phyloP scores from a whole-genome alignment of 2,888 invertebrate genomes.

The Ectropis crepuscularia region DNA sequence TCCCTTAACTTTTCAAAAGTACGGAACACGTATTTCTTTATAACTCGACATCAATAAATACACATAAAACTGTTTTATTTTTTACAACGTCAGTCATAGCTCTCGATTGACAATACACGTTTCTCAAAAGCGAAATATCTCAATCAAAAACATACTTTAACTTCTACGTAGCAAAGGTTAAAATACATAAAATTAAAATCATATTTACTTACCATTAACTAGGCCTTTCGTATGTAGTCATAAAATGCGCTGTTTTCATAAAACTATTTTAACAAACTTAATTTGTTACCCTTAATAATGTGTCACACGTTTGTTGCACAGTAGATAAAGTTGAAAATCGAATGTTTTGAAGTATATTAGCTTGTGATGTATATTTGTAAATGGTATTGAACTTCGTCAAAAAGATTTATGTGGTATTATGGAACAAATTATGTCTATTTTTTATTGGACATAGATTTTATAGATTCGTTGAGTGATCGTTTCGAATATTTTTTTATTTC shows the following conservation, averaged over 20 bases:
- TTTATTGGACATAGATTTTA: conserved; percentile 46
- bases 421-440: conserved; percentile 59
- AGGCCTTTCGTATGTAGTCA: conserved; percentile 57
- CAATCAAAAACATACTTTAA: conserved; percentile 29
- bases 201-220: conserved; percentile 53
- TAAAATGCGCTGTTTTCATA: conserved; percentile 66
- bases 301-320: neutral
- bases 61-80: conserved; percentile 54
- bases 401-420: conserved; percentile 60
- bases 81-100: conserved; percentile 41
- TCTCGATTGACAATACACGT: conserved; percentile 44
- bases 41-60: conserved; percentile 42
- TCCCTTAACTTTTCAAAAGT: conserved; percentile 23
- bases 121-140: conserved; percentile 36
- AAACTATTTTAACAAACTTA: conserved; percentile 56
- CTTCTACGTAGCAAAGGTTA: conserved; percentile 8
- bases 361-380: conserved; percentile 15
- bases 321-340: conserved; percentile 30
- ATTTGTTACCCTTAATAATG: conserved; percentile 2
- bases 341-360: conserved; percentile 1
- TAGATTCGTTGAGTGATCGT: conserved; percentile 45
- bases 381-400: conserved; percentile 53
- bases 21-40: conserved; percentile 37
- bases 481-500: conserved; percentile 35
- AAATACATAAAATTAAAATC: conserved; percentile 23